Conservation (phyloP, 2,113 vertebrate species). For the Onychostoma macrolepis region DNA sequence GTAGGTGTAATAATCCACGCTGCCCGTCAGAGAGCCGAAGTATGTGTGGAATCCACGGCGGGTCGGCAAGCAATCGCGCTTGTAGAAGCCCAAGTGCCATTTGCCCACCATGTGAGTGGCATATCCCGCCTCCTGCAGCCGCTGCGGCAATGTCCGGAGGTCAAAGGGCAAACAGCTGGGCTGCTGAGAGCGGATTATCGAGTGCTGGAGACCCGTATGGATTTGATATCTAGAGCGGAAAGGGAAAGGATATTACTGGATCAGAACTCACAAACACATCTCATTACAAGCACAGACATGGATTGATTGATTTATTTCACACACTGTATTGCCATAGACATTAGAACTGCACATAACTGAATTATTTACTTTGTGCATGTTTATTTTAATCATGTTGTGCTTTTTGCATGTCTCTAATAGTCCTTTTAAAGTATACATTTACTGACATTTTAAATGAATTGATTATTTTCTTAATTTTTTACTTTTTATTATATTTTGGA, state of each 20-base stretch:
- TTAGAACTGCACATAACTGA: too few species aligned
- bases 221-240: conserved; percentile 89
- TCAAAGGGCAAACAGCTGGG: conserved; percentile 94
- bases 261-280: neutral
- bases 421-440: too few species aligned
- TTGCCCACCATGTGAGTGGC: conserved; percentile 98
- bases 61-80: conserved; percentile 93
- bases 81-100: conserved; percentile 98
- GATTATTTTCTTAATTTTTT: too few species aligned
- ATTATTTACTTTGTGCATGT: too few species aligned
- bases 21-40: conserved; percentile 93
- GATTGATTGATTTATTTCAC: neutral
- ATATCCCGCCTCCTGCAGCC: conserved; percentile 91
- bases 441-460: too few species aligned
- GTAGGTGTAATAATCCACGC: conserved; percentile 95
- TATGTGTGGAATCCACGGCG: conserved; percentile 94
- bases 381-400: too few species aligned
- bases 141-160: conserved; percentile 91
- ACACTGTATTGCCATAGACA: too few species aligned
- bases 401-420: too few species aligned
- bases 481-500: too few species aligned
- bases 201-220: conserved; percentile 96
- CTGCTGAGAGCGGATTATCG: conserved; percentile 94
- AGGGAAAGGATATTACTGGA: neutral
- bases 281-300: neutral